Conservation (phyloP, 2,888 invertebrate genomes). For the Neuroscelio doddi region DNA sequence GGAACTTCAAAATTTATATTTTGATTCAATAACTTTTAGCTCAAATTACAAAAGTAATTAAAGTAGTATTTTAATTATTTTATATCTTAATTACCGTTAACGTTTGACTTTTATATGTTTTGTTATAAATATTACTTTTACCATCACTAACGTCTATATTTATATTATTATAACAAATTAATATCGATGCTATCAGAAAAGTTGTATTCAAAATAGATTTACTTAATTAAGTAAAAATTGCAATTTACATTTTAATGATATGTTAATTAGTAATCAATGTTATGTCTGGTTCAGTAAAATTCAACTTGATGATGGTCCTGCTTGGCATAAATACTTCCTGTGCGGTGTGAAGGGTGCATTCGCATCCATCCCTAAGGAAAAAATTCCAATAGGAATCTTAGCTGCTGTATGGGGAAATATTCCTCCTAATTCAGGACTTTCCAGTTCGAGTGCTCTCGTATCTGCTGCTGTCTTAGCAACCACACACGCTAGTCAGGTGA, state of each 20-base stretch:
- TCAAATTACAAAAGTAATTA: too few species aligned
- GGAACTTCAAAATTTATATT: too few species aligned
- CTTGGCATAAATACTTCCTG: conserved; percentile 95
- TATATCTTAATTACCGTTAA: too few species aligned
- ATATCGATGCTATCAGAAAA: too few species aligned
- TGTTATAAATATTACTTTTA: too few species aligned
- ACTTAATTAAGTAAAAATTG: background rate
- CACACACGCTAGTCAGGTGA: conserved; percentile 77
- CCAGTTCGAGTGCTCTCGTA: conserved; percentile 97
- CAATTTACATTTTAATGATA: background rate
- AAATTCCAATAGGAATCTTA: conserved; percentile 77
- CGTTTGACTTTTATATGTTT: too few species aligned
- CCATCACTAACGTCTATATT: too few species aligned
- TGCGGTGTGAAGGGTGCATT: conserved; percentile 93
- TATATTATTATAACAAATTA: too few species aligned
- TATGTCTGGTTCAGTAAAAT: conserved; percentile 27
- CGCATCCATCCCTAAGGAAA: conserved; percentile 74
- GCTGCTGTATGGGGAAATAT: conserved; percentile 88
- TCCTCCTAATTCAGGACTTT: conserved; percentile 94
- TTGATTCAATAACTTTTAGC: too few species aligned
- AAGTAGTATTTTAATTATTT: too few species aligned
- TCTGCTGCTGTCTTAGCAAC: conserved; percentile 92
- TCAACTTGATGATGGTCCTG: conserved; percentile 74
- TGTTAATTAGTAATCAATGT: background rate
- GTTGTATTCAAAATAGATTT: conserved; percentile 1